Evolutionary conservation across 2,113 vertebrate species (phyloP).

Genomic region (Craseonycteris thonglongyai): DNA sequence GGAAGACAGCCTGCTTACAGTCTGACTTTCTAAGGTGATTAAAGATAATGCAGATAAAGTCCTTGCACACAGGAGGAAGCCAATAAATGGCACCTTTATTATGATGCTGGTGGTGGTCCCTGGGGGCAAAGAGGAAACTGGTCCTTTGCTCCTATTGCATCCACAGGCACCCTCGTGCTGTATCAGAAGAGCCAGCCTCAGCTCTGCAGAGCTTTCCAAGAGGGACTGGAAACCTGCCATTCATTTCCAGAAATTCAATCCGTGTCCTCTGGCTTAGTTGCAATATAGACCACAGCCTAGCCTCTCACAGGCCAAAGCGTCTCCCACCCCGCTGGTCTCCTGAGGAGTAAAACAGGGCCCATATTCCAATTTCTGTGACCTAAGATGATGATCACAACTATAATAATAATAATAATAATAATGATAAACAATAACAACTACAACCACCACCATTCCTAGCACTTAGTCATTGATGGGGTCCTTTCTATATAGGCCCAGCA

Average conservation of each 20-base stretch:
- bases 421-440: neutral
- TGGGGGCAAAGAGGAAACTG: neutral
- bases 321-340: too few species aligned
- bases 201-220: neutral
- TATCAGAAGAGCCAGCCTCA: neutral
- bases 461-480: neutral
- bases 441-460: neutral
- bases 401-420: neutral
- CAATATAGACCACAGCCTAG: neutral
- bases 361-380: neutral
- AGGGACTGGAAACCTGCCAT: neutral
- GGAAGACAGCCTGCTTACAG: neutral
- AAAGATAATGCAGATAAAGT: slow-evolving; percentile 16
- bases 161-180: neutral
- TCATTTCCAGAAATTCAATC: neutral
- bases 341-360: neutral
- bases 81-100: neutral
- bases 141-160: neutral
- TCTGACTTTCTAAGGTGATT: neutral
- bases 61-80: neutral
- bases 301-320: neutral
- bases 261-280: neutral
- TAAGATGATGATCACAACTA: neutral
- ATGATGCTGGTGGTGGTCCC: neutral
- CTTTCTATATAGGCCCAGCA: neutral